phyloP scores from a whole-genome alignment of 2,888 invertebrate genomes.

The Torymus aiolomorphi region DNA sequence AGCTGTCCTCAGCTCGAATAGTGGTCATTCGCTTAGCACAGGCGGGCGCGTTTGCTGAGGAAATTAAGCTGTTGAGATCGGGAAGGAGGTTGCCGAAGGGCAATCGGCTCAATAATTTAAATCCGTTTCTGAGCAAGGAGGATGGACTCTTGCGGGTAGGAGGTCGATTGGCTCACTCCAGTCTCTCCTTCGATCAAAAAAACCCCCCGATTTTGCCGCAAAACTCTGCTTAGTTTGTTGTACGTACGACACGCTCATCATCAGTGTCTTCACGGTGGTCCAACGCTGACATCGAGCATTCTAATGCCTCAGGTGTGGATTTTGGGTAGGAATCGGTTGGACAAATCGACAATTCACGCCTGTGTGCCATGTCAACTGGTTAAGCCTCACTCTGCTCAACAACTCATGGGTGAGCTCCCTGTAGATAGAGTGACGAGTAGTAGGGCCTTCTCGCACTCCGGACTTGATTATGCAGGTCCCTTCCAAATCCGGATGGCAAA shows the following conservation, averaged over 20 bases:
- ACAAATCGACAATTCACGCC: neutral
- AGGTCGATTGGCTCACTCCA: too few relatives aligned
- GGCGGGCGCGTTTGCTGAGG: too few relatives aligned
- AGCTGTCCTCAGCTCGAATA: too few relatives aligned
- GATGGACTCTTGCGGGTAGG: conserved; percentile 2
- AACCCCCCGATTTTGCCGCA: conserved; percentile 25
- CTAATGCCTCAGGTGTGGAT: conserved; percentile 11
- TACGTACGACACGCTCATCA: conserved; percentile 1
- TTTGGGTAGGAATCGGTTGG: too few relatives aligned
- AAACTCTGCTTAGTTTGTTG: conserved; percentile 13
- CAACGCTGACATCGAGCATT: conserved; percentile 1
- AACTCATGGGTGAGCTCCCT: conserved; percentile 64
- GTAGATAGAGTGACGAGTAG: conserved; percentile 38
- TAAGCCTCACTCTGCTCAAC: conserved; percentile 39
- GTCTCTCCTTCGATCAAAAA: neutral
- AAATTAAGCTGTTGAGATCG: too few relatives aligned
- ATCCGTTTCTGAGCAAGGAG: too few relatives aligned
- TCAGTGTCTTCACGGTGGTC: conserved; percentile 15
- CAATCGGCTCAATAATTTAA: too few relatives aligned
- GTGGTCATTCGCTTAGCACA: too few relatives aligned
- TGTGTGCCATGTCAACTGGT: neutral
- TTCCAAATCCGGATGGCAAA: conserved; percentile 32
- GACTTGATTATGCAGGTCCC: neutral
- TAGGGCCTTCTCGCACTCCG: conserved; percentile 14
- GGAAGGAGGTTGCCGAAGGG: too few relatives aligned